phyloP scores from a whole-genome alignment of 2,113 vertebrate species.

The Tragelaphus buxtoni region DNA sequence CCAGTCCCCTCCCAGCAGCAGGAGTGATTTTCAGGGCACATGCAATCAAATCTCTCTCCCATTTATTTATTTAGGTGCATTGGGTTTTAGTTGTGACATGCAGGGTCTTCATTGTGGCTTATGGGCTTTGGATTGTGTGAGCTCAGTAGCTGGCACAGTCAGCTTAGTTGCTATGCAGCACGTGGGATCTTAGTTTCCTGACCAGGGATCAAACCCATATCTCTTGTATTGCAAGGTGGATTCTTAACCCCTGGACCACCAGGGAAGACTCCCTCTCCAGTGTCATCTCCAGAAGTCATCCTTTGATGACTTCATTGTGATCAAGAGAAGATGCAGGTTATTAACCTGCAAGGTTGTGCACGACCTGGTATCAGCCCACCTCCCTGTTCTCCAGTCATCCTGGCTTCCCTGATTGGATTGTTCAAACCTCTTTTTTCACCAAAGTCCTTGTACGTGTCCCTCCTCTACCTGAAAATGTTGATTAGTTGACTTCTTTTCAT shows the following conservation, averaged over 20 bases:
- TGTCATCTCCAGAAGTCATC: too few species aligned
- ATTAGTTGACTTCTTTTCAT: neutral
- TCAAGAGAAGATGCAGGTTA: neutral
- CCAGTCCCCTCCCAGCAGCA: neutral
- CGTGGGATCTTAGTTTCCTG: neutral
- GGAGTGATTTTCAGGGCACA: neutral
- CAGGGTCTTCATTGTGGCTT: neutral
- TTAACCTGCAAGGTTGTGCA: too few species aligned
- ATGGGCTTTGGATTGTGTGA: neutral
- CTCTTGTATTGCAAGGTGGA: neutral
- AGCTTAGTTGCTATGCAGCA: neutral
- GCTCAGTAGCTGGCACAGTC: neutral
- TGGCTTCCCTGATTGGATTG: neutral
- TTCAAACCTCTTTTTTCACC: neutral
- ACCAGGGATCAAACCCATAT: neutral
- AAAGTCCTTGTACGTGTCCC: neutral
- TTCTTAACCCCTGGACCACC: neutral
- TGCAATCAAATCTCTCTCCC: neutral
- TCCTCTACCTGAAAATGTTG: neutral
- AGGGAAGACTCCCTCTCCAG: neutral
- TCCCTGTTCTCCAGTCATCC: too few species aligned
- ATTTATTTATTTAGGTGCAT: neutral
- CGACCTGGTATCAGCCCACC: rapidly evolving
- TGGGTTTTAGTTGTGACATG: neutral
- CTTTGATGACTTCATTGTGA: neutral